Evolutionary conservation across 2,113 vertebrate genomes (phyloP), one percentile per base, ranked within the genome.

Genomic region (Gambusia holbrooki): DNA sequence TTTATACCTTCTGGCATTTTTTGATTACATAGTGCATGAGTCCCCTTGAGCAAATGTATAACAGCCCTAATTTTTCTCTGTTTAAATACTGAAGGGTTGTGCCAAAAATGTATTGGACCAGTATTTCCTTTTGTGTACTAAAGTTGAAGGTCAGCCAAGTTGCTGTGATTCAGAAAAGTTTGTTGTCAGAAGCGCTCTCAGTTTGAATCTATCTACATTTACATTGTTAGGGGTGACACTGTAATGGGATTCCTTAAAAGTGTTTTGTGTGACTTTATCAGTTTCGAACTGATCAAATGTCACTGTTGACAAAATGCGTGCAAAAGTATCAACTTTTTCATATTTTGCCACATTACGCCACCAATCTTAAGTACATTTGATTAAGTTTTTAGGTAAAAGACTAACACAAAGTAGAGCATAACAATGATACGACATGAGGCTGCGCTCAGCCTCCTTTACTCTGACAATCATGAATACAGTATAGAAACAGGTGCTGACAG

Each of bases 171-270:
- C 22, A 37, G 54, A 61, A 37, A 1, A 37, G 5, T 6, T 29
- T 48, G 42, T n/a, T 51, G 27, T 15, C n/a, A 67, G 14, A 51
- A 29, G 22, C 22, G 17, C 13, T 32, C 8, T 40, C 48, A 30
- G 4, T 70, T 25, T 35, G 8, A 19, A 25, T 22, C 51, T 25
- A 54, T 54, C 51, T 22, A 27, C 40, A 27, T 42, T 14, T 45
- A 28, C 40, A 45, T 28, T 29, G 62, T 62, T 25, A 19, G 25
- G 54, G 14, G 0, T 82, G 27, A 25, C 15, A 30, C 22, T 74
- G 30, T 8, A 5, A 29, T 48, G 27, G 14, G 9, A 71, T 79
- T 33, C 61, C 74, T 69, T 45, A 58, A 73, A 80, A 70, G 13
- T 66, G 9, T n/a, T 58, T 48, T 30, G 4, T 69, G 33, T 54